A percentile compares a stretch with the other conserved stretches of the same genome.
These are phyloP conservation scores for Probosciger aterrimus DNA, from an alignment of 2,113 vertebrate species.

Conservation along the genomic window DNA sequence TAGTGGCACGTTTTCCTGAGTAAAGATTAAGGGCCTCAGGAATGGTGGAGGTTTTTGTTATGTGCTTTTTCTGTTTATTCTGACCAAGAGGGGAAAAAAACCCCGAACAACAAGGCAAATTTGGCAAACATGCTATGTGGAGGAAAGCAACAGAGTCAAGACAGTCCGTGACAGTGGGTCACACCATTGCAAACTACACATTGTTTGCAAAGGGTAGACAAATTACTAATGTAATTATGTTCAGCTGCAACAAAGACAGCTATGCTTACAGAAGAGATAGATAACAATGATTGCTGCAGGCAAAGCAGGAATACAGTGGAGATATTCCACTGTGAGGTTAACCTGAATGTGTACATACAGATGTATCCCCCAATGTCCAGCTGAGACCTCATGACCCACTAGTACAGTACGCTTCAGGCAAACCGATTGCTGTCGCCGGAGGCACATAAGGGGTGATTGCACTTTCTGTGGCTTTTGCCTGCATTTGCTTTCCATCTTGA, in stretches of 20 bases:
- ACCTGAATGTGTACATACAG: neutral
- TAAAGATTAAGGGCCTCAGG: neutral
- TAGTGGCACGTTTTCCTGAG: neutral
- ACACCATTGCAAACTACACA: neutral
- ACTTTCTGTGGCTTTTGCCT: neutral
- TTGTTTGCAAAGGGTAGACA: neutral
- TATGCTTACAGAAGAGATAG: neutral
- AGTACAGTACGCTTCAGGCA: neutral
- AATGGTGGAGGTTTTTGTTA: neutral
- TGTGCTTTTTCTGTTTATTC: neutral
- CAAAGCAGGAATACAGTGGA: neutral
- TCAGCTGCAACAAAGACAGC: neutral
- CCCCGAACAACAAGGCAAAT: neutral
- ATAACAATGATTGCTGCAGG: neutral
- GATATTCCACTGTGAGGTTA: neutral
- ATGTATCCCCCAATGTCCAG: neutral
- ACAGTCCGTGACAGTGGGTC: rapidly evolving
- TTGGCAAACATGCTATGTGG: neutral
- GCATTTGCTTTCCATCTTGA: neutral
- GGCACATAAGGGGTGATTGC: too few species aligned
- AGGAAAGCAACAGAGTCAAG: neutral
- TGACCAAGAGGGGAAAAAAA: neutral
- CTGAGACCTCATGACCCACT: neutral
- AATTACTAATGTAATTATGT: neutral
- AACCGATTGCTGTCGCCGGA: neutral